Evolutionary conservation across 2,113 vertebrate species (phyloP).

Genomic region (Hippopotamus amphibius): DNA sequence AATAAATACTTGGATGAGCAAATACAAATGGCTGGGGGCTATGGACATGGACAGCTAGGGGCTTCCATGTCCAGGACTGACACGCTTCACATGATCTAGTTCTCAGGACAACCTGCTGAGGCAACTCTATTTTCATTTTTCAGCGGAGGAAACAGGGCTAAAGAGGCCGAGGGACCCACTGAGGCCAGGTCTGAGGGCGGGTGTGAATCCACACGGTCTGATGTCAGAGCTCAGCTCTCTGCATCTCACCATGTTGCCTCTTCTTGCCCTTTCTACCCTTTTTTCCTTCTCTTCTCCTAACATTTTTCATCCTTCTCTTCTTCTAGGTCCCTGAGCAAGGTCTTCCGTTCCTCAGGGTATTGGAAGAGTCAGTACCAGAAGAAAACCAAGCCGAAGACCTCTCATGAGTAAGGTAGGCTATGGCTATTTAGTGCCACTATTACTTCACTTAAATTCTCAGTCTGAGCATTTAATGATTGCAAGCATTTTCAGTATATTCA

Average conservation of each 20-base stretch:
- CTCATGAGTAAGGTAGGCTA: not conserved
- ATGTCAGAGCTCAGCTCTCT: not conserved
- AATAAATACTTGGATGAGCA: not conserved
- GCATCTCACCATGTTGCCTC: not conserved
- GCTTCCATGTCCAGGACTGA: not conserved
- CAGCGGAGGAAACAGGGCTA: not conserved
- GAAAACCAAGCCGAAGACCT: not conserved
- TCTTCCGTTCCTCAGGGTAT: not conserved
- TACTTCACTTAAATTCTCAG: not conserved
- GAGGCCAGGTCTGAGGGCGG: not conserved
- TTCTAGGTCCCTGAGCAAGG: not conserved
- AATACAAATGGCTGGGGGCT: not conserved
- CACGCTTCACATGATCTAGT: not conserved
- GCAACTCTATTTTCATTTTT: not conserved
- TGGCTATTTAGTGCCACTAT: not conserved
- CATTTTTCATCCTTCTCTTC: not conserved
- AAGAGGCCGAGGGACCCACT: not conserved
- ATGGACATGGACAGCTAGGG: not conserved
- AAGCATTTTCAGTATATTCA: not conserved
- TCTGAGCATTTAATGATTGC: not conserved
- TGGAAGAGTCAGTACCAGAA: not conserved
- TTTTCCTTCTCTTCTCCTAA: not conserved
- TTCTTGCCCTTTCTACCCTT: not conserved
- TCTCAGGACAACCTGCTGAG: not conserved
- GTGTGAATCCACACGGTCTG: not conserved